These are phyloP conservation scores for Rhagoletis zephyria DNA, from an alignment of 1,140 invertebrate species.

Conservation along the genomic window DNA sequence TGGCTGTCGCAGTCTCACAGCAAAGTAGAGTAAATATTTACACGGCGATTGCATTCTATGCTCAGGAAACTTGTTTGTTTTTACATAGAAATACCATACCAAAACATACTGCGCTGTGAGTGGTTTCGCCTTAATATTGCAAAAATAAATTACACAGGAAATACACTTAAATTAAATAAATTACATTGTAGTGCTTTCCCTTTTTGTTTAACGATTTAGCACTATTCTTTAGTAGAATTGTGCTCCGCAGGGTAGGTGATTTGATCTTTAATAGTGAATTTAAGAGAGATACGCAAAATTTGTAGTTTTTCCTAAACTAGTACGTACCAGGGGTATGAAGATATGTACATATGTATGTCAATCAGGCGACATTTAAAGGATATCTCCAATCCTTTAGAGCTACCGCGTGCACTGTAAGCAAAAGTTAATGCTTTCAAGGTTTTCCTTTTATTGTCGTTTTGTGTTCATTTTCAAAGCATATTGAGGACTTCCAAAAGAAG, in stretches of 20 bases:
- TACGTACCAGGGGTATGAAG: background rate
- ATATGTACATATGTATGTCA: background rate
- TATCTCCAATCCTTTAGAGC: too few species aligned
- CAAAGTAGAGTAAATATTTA: background rate
- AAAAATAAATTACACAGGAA: background rate
- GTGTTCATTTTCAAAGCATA: too few species aligned
- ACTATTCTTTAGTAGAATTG: background rate
- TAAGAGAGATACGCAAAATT: background rate
- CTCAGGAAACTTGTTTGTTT: background rate
- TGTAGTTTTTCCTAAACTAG: background rate
- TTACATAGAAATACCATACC: background rate
- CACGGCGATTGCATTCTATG: background rate
- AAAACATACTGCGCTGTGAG: background rate
- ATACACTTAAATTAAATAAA: conserved; percentile 15
- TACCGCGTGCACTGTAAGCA: too few species aligned
- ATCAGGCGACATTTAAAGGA: background rate
- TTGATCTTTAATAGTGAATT: background rate
- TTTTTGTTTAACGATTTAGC: background rate
- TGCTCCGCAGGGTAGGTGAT: background rate
- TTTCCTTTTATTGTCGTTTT: too few species aligned
- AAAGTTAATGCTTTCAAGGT: too few species aligned
- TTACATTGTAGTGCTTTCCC: background rate
- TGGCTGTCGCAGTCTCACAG: background rate
- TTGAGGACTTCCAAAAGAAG: too few species aligned
- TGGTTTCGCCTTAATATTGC: background rate